Evolutionary conservation across 2,888 invertebrate genomes (phyloP), one percentile per base, ranked within the genome.

Genomic region (Phania funesta): DNA sequence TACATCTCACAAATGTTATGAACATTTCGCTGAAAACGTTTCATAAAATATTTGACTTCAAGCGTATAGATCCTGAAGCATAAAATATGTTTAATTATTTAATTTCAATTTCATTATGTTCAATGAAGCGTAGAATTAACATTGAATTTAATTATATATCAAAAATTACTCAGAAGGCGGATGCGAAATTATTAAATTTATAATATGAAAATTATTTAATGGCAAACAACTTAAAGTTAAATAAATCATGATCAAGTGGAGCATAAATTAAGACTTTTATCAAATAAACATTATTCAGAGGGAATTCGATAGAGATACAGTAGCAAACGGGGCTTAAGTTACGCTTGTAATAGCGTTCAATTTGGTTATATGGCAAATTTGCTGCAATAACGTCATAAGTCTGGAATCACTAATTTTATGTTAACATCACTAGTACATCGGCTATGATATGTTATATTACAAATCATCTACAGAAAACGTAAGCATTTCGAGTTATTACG

Each of bases 101-200:
- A 68, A 82, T 82, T 82, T 82, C 73, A 82, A 78, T 78, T 82
- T 79, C 58, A 52, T 90, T 90, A 89, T 85, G 86, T 85, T 87
- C 89, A 89, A 87, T 88, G 89, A 90, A 87, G 88, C 90, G 87
- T 87, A 89, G 88, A 89, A 90, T 90, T 90, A 90, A 90, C 87
- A 90, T 87, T 86, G 87, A 90, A 90, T 90, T 89, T 86, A 86
- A 89, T 90, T 90, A 90, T 86, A 86, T 85, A 76, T 68, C 60
- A 76, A 76, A 76, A 76, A 68, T 68, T 76, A 52, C 44, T 50
- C 24, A 76, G 62, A 68, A 76, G 64, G 26, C 64, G 74, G 74
- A 74, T 74, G 64, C 35, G 9, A 56, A 46, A 46, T 65, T 65
- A 56, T 54, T 74, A 86, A 87, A 86, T 62, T 74, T 26, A 52